Base-by-base conservation (phyloP, 2,888 invertebrate species). In the Merodon equestris region DNA sequence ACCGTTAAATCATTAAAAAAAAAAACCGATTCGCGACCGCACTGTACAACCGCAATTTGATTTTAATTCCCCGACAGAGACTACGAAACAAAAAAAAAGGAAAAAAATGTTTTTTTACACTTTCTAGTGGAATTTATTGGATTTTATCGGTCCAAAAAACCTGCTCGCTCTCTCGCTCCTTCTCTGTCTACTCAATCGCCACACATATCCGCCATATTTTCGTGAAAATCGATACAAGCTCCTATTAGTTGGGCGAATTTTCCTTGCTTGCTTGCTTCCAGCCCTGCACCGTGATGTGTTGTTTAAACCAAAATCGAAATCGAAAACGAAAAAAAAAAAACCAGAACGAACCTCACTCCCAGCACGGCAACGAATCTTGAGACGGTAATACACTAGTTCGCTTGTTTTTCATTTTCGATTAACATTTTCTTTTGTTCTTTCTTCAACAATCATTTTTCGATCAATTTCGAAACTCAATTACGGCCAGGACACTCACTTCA, bases 241-340 rank as follows among this genome's bases (percentile, higher is more conserved):
- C 74, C 79, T 79, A 73, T 79, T 79, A 74, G 79, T 79, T 74
- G 79, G 79, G 74, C 74, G 74, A 79, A 68, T 79, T 79, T 79
- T 77, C 73, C 63, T 4, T 27, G 27, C 27, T 27, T 27, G 3
- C 27, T 27, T 2, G 27, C 27, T 27, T 27, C 3, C 27, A 7
- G 27, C 56, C 77, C 67, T 77, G 67, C 67, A 67, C 77, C 61
- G 67, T 61, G n/a, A 36, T 56, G 48, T 67, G 56, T 66, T 53
- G 67, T 48, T 44, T 38, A 45, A 73, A 47, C 51, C 53, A 53
- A 60, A 66, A 47, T 57, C 45, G 47, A 60, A 77, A 27, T 27
- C 27, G 7, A 27, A 27, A 27, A 4, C 27, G 7, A 27, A 27
- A 27, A 27, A n/a, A n/a, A n/a, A n/a, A n/a, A n/a, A n/a, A n/a